phyloP scores from a whole-genome alignment of 2,797 vertebrate species.

The Semaprochilodus insignis region DNA sequence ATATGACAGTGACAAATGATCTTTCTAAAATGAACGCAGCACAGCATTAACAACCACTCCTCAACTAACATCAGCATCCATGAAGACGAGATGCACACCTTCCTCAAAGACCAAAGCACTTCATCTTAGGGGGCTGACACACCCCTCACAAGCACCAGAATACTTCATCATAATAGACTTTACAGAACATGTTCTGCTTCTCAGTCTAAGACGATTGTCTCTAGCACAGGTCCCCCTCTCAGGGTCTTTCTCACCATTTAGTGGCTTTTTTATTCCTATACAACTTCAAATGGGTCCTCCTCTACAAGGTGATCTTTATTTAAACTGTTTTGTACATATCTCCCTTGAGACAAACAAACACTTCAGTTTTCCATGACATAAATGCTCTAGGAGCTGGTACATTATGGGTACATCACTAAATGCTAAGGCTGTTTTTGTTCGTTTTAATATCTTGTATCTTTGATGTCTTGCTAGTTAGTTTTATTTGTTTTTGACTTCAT shows the following conservation, averaged over 20 bases:
- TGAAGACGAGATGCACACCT: background rate
- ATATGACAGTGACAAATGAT: too few relatives aligned
- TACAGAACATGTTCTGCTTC: too few relatives aligned
- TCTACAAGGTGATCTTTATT: too few relatives aligned
- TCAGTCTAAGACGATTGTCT: too few relatives aligned
- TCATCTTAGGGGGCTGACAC: too few relatives aligned
- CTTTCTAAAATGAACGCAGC: background rate
- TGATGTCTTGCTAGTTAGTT: background rate
- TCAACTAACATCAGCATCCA: background rate
- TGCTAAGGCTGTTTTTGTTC: background rate
- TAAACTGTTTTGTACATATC: too few relatives aligned
- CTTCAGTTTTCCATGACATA: too few relatives aligned
- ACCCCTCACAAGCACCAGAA: background rate
- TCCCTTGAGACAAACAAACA: too few relatives aligned
- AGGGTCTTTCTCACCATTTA: background rate
- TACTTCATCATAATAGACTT: too few relatives aligned
- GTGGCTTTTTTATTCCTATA: background rate
- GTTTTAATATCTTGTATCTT: background rate
- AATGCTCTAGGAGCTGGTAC: background rate
- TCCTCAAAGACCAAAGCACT: too few relatives aligned
- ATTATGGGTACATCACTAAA: background rate
- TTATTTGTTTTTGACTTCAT: background rate
- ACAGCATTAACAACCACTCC: background rate
- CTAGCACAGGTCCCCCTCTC: background rate
- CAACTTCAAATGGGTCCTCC: background rate